Evolutionary conservation across 2,113 vertebrate genomes (phyloP).

Genomic region (Perca flavescens): DNA sequence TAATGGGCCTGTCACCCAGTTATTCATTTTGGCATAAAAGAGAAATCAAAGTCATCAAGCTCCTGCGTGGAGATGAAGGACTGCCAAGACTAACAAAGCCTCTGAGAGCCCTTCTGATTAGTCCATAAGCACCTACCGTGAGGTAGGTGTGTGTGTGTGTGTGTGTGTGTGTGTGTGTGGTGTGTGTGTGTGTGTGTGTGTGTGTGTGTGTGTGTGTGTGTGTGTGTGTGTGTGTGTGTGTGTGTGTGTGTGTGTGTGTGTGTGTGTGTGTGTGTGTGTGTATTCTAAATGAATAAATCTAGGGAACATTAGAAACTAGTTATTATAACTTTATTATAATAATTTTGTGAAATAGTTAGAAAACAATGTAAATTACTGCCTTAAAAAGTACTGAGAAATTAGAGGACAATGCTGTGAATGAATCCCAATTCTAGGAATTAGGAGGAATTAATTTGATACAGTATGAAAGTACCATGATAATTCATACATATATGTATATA

Average conservation of each 20-base stretch:
- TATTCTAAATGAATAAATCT: no score
- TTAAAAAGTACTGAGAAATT: no score
- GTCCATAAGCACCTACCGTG: conserved; percentile 17
- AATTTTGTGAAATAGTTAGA: no score
- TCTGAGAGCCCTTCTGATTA: conserved; percentile 19
- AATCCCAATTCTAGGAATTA: not conserved
- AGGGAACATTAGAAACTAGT: no score
- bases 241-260: not conserved
- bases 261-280: not conserved
- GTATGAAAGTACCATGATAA: not conserved
- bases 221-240: not conserved
- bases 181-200: not conserved
- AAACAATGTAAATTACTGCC: no score
- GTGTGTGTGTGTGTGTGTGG: not conserved
- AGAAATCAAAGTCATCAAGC: conserved; percentile 33
- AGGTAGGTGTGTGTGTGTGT: not conserved
- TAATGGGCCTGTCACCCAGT: conserved; percentile 19
- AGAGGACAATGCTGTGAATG: not conserved
- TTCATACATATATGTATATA: conserved; percentile 5
- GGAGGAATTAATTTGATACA: not conserved
- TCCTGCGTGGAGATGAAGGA: conserved; percentile 23
- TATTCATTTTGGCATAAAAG: conserved; percentile 38
- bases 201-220: not conserved
- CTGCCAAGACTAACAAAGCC: conserved; percentile 20
- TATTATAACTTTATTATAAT: no score